Conservation (phyloP, 1,140 invertebrate genomes). For the Calycopis cecrops region DNA sequence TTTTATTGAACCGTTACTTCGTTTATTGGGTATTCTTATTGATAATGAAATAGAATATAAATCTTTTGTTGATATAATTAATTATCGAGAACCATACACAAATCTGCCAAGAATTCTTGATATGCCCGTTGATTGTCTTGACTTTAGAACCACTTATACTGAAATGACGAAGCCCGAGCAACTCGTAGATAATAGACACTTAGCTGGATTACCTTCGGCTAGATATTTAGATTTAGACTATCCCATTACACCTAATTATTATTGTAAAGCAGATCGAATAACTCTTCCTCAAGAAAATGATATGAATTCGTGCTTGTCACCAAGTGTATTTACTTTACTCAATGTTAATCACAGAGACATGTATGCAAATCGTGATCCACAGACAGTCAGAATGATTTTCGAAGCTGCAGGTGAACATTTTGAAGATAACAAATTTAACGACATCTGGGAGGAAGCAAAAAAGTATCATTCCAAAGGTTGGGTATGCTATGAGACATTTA, state of each 20-base stretch:
- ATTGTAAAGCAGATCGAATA: conserved; percentile 41
- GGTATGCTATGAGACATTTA: conserved; percentile 63
- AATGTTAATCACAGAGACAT: conserved; percentile 60
- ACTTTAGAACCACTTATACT: conserved; percentile 57
- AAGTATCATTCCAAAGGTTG: conserved; percentile 56
- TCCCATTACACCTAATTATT: conserved; percentile 48
- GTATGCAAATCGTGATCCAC: conserved; percentile 50
- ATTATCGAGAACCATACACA: conserved; percentile 51
- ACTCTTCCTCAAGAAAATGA: conserved; percentile 58
- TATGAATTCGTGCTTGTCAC: conserved; percentile 46
- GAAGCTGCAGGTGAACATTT: conserved; percentile 48
- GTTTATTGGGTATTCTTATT: conserved; percentile 54
- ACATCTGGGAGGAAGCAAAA: conserved; percentile 52
- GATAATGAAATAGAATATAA: conserved; percentile 53
- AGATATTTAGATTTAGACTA: conserved; percentile 59
- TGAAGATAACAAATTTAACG: conserved; percentile 48
- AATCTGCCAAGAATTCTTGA: conserved; percentile 53
- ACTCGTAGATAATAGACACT: conserved; percentile 29
- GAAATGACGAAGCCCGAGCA: conserved; percentile 46
- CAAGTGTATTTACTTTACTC: conserved; percentile 50
- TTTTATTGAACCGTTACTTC: conserved; percentile 52
- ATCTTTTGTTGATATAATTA: conserved; percentile 50
- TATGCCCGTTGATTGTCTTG: conserved; percentile 42
- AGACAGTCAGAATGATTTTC: conserved; percentile 47
- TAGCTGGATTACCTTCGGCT: conserved; percentile 55